These are phyloP conservation scores for Cygnus olor DNA, from an alignment of 2,797 vertebrate genomes.

Conservation along the genomic window DNA sequence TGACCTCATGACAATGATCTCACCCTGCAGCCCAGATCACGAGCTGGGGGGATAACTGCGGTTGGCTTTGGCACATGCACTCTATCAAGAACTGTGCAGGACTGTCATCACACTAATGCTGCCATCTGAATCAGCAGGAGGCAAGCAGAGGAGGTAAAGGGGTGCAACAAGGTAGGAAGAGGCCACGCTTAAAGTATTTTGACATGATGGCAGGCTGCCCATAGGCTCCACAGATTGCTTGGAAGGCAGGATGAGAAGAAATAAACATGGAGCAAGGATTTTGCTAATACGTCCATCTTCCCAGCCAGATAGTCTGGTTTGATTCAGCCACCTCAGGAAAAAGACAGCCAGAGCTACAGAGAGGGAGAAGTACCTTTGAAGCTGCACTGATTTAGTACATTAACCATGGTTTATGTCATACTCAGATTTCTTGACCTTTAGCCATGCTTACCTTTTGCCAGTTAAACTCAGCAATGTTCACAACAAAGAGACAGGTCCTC, in stretches of 20 bases:
- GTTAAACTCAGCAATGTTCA: neutral
- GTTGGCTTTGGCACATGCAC: neutral
- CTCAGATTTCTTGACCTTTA: neutral
- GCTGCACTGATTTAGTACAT: neutral
- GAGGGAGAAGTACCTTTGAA: neutral
- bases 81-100: neutral
- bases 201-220: neutral
- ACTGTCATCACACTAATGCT: neutral
- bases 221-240: neutral
- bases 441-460: neutral
- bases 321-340: neutral
- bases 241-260: neutral
- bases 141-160: neutral
- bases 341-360: neutral
- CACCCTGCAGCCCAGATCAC: constrained; percentile 18
- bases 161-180: neutral
- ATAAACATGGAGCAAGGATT: neutral
- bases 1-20: neutral
- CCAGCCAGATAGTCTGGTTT: neutral
- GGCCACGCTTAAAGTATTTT: neutral
- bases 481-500: neutral
- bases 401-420: neutral
- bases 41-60: neutral
- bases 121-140: neutral
- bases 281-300: neutral